These are phyloP conservation scores for Distichodus sexfasciatus DNA, from an alignment of 2,797 vertebrate genomes.

Conservation along the genomic window DNA sequence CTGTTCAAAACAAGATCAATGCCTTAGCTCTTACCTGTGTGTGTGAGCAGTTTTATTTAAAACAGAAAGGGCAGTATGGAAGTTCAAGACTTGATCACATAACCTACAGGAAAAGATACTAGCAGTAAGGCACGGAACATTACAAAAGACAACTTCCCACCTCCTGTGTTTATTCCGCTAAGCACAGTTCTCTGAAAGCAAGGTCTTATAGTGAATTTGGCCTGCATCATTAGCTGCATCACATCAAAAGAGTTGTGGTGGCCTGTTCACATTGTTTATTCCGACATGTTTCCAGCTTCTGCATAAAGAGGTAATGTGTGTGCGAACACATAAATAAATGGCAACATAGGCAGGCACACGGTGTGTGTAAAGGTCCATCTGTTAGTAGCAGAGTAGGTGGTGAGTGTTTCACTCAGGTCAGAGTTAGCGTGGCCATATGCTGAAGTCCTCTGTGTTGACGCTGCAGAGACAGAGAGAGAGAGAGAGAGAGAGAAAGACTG, in stretches of 20 bases:
- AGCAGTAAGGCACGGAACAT: background rate
- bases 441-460: slow-evolving; percentile 8
- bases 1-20: background rate
- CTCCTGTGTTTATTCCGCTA: background rate
- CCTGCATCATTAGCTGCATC: background rate
- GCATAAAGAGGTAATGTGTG: background rate
- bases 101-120: background rate
- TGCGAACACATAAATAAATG: background rate
- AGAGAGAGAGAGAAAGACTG: slow-evolving; percentile 17
- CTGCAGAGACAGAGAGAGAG: slow-evolving; percentile 14
- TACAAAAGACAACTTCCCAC: background rate
- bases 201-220: background rate
- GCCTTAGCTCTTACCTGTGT: background rate
- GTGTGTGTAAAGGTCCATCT: background rate
- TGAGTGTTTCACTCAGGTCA: slow-evolving; percentile 4
- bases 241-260: background rate
- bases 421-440: slow-evolving; percentile 3
- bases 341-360: background rate
- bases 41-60: background rate
- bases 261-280: background rate
- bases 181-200: background rate
- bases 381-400: slow-evolving; percentile 1
- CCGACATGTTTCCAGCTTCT: background rate
- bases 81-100: background rate
- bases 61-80: background rate